Base-by-base conservation (phyloP, 35 echinoderm and acorn worm species). In the Ptychodera flava region DNA sequence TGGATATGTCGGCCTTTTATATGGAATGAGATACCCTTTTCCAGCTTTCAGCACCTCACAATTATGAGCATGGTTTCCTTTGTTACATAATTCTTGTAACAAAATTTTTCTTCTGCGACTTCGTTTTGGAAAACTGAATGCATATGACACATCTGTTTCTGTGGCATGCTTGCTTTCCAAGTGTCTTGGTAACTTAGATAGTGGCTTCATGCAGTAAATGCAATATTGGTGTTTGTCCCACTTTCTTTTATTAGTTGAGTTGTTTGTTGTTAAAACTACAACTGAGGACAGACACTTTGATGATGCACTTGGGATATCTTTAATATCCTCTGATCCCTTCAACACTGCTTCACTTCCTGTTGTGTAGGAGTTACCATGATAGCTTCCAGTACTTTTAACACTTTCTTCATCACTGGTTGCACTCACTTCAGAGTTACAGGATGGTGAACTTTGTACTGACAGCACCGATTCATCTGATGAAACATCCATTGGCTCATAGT, bases 21-120 rank as follows among this genome's bases (percentile, higher is more conserved):
- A 86, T 1, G 92, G 92, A 77, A 93, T 93, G 34, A 93, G 6
- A 1, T 82, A 22, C 15, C 92, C 92, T 33, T 81, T 81, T 16
- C 84, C 88, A 31, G 37, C 28, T 76, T 87, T 80, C 31, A 93
- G 76, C 0, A 93, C 92, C 33, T 89, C 29, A 30, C 89, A 1
- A 33, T 93, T 93, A 64, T 93, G 91, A 15, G 87, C 76, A 93
- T 93, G 91, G 36, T 93, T 93, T 33, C 91, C 91, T 35, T 89
- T 93, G 76, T 93, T 93, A 16, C 30, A 0, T 0, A 93, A 52
- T 32, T 89, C 1, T 29, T 89, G 81, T 28, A 90, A 35, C 31
- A 89, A 36, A 2, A 29, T 35, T 64, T 86, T 83, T 30, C 88
- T 81, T 79, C 89, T 36, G 31, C 82, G 33, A 1, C 82, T 86